Evolutionary conservation across 2,888 invertebrate species (phyloP).

Genomic region (Eupithecia dodoneata): DNA sequence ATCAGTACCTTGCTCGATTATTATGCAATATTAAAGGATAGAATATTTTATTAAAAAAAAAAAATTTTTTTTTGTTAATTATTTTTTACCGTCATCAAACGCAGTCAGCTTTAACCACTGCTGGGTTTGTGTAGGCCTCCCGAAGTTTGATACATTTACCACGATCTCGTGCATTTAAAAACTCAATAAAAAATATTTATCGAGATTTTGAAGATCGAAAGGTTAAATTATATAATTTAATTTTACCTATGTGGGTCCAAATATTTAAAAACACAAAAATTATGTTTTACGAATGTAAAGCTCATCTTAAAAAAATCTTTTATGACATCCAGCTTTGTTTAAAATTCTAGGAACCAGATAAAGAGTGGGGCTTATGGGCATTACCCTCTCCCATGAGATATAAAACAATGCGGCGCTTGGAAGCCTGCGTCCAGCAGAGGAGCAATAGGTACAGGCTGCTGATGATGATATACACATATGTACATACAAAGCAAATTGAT

Average conservation of each 20-base stretch:
- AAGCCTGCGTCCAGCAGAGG: not conserved
- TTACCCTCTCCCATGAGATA: not conserved
- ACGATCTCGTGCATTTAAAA: not conserved
- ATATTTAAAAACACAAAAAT: not conserved
- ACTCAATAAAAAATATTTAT: not conserved
- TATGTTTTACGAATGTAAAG: not conserved
- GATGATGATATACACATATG: not conserved
- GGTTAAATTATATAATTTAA: too few species aligned
- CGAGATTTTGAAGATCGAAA: not conserved
- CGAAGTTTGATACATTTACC: not conserved
- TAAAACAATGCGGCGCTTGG: not conserved
- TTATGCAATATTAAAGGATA: not conserved
- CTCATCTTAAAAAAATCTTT: not conserved
- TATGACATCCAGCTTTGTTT: not conserved
- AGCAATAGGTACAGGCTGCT: not conserved
- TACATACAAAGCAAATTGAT: not conserved
- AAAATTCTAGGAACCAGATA: not conserved
- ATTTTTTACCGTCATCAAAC: too few species aligned
- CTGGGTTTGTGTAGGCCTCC: too few species aligned
- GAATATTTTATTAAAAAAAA: too few species aligned
- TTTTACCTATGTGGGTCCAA: too few species aligned
- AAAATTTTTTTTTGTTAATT: too few species aligned
- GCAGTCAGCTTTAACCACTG: too few species aligned
- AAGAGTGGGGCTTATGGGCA: not conserved
- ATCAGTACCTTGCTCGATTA: not conserved